Percentiles rank a stretch among this genome's conserved stretches.
Evolutionary conservation across 2,888 invertebrate species (phyloP).

Genomic region (Mystacides longicornis): DNA sequence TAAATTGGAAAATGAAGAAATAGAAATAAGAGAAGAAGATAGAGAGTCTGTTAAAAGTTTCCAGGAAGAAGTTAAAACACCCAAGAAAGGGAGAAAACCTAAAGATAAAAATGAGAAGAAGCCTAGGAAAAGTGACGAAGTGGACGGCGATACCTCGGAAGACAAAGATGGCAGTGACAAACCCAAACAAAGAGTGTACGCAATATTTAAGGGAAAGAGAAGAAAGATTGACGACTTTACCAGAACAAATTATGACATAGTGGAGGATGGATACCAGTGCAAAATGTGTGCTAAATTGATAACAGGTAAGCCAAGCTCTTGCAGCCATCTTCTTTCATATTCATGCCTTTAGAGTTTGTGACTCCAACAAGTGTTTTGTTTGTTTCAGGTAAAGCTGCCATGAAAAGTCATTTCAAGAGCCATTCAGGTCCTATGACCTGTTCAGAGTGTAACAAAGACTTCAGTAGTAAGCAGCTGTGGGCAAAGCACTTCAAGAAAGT

Average conservation of each 20-base stretch:
- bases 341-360: too few species aligned
- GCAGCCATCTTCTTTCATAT: too few species aligned
- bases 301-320: slow-evolving; percentile 3
- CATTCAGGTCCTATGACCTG: slow-evolving; percentile 17
- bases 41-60: slow-evolving; percentile 10
- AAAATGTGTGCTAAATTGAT: slow-evolving; percentile 15
- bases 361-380: too few species aligned
- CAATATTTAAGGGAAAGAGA: slow-evolving; percentile 10
- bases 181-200: slow-evolving; percentile 8
- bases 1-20: slow-evolving; percentile 12
- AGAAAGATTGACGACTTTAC: slow-evolving; percentile 16
- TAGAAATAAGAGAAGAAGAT: slow-evolving; percentile 6
- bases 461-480: slow-evolving; percentile 16
- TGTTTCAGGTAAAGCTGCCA: slow-evolving; percentile 12
- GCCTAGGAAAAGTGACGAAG: background rate
- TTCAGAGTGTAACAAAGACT: slow-evolving; percentile 16
- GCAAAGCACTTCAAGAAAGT: slow-evolving; percentile 15
- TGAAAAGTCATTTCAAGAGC: slow-evolving; percentile 17
- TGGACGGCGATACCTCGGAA: background rate
- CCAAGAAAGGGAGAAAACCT: slow-evolving; percentile 1
- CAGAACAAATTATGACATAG: slow-evolving; percentile 13
- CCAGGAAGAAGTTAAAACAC: slow-evolving; percentile 9
- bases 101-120: slow-evolving; percentile 9
- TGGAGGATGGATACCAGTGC: slow-evolving; percentile 15
- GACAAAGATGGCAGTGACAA: background rate